These are phyloP conservation scores for Acinonyx jubatus DNA, from an alignment of 2,113 vertebrate species.

Conservation along the genomic window DNA sequence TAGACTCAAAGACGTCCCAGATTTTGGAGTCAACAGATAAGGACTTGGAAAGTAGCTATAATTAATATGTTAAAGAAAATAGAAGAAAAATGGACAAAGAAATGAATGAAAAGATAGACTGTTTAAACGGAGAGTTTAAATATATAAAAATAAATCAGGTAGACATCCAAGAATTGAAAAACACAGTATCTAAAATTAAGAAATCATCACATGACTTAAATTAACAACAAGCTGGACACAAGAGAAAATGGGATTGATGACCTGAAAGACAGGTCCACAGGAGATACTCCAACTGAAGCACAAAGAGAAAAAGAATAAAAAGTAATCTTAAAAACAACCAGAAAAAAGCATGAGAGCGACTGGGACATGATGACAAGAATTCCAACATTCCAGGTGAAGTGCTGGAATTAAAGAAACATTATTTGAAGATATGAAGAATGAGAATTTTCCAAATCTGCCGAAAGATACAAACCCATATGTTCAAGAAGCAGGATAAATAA, in stretches of 20 bases:
- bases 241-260: neutral
- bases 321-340: neutral
- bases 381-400: neutral
- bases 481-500: neutral
- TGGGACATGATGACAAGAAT: neutral
- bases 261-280: neutral
- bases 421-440: neutral
- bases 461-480: neutral
- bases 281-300: neutral
- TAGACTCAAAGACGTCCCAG: neutral
- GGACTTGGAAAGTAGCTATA: neutral
- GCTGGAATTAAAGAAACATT: neutral
- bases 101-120: neutral
- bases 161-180: neutral
- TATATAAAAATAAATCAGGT: neutral
- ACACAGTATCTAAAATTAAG: neutral
- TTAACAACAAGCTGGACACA: neutral
- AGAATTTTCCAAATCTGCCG: neutral
- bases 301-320: neutral
- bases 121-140: neutral
- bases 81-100: neutral
- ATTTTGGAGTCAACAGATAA: neutral
- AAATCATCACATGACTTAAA: neutral
- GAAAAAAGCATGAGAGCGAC: neutral
- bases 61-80: neutral